Conservation (phyloP, 2,888 invertebrate species). For the Empis stercorea region DNA sequence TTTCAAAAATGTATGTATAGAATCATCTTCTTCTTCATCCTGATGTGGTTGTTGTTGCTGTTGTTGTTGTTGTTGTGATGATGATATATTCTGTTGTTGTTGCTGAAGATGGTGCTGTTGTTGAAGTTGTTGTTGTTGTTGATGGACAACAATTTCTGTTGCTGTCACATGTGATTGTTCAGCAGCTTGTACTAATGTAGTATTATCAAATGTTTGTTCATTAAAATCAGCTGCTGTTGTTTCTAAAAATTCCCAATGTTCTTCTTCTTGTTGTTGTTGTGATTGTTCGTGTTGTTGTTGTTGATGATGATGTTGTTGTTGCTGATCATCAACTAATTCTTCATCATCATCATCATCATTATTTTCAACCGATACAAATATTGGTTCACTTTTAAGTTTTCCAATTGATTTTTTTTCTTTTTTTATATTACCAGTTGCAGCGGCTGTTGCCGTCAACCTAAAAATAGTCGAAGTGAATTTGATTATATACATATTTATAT, state of each 20-base stretch:
- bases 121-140: constrained; percentile 7
- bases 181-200: not conserved
- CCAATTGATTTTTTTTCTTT: constrained; percentile 11
- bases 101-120: constrained; percentile 9
- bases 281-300: constrained; percentile 14
- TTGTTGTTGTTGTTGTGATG: constrained; percentile 7
- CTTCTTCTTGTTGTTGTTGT: not conserved
- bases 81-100: constrained; percentile 7
- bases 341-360: constrained; percentile 15
- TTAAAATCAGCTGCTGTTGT: not conserved
- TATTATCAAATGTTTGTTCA: not conserved
- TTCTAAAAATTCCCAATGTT: constrained; percentile 1
- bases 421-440: constrained; percentile 13
- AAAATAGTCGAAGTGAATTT: no score
- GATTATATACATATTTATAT: no score
- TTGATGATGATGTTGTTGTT: no score
- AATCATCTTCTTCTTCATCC: constrained; percentile 31
- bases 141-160: constrained; percentile 23
- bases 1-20: constrained; percentile 30
- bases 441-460: not conserved
- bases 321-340: constrained; percentile 15
- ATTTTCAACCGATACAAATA: constrained; percentile 17
- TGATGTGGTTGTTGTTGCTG: constrained; percentile 1
- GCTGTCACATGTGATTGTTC: constrained; percentile 8
- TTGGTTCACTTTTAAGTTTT: constrained; percentile 12